Conservation (phyloP, 2,113 vertebrate species). For the Tyrannus savana region DNA sequence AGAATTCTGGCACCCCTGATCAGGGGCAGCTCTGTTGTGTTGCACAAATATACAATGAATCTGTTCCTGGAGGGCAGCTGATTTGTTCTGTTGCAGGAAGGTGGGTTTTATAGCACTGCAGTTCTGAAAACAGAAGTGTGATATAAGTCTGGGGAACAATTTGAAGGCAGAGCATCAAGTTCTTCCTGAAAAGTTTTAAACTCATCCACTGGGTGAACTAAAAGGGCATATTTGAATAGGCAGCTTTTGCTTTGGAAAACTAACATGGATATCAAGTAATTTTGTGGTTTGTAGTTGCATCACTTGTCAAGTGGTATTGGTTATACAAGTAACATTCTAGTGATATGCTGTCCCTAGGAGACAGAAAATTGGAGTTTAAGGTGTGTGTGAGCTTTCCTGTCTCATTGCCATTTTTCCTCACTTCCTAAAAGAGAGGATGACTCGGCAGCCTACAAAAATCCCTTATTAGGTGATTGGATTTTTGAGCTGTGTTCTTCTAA, state of each 20-base stretch:
- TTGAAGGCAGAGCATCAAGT: background rate
- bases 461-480: background rate
- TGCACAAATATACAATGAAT: background rate
- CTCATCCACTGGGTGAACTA: background rate
- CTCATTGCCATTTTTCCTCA: background rate
- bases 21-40: background rate
- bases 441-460: background rate
- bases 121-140: background rate
- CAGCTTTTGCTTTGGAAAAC: background rate
- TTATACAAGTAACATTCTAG: slow-evolving; percentile 19
- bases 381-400: background rate
- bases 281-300: slow-evolving; percentile 8
- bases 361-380: slow-evolving; percentile 11
- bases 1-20: background rate
- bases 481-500: background rate
- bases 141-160: background rate
- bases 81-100: background rate
- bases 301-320: slow-evolving; percentile 12
- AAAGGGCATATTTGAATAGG: background rate
- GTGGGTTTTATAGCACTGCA: background rate
- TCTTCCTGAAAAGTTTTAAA: background rate
- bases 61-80: background rate
- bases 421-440: slow-evolving; percentile 49
- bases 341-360: slow-evolving; percentile 23
- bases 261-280: background rate